phyloP scores from a whole-genome alignment of 2,888 invertebrate species.

The Cepaea hortensis region DNA sequence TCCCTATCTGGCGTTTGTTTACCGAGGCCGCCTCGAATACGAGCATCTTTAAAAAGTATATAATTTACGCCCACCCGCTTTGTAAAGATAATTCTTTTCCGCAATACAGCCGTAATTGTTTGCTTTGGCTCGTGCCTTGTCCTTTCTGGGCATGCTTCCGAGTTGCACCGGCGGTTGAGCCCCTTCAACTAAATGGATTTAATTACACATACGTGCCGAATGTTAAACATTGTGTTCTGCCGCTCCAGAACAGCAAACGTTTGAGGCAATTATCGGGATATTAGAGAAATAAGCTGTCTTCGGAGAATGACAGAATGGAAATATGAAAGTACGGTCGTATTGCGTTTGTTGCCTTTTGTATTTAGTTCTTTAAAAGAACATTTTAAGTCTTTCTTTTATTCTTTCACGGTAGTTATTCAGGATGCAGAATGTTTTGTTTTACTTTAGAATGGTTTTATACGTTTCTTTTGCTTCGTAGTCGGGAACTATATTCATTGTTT shows the following conservation, averaged over 20 bases:
- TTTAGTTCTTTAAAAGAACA: not conserved
- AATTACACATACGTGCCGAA: conserved; percentile 41
- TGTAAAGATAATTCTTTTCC: conserved; percentile 2
- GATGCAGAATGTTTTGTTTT: no score
- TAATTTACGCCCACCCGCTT: conserved; percentile 22
- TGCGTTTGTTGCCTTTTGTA: not conserved
- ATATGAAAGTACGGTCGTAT: not conserved
- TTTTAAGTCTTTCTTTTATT: not conserved
- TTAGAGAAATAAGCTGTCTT: conserved; percentile 19
- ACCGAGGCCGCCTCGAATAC: conserved; percentile 1
- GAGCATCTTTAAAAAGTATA: conserved; percentile 10
- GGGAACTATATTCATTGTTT: no score
- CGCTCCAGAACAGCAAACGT: conserved; percentile 8
- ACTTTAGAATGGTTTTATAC: no score
- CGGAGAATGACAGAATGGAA: not conserved
- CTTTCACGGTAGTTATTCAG: no score
- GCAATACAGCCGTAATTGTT: conserved; percentile 11
- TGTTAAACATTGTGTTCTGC: conserved; percentile 33
- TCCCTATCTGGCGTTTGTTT: conserved; percentile 27
- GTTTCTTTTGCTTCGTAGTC: no score
- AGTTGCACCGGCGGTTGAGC: not conserved
- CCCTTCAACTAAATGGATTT: conserved; percentile 30
- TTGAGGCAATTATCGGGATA: conserved; percentile 35
- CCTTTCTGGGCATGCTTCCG: conserved; percentile 8
- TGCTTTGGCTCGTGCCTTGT: not conserved